A percentile compares a stretch with the other conserved stretches of the same genome.
Conservation (phyloP, 1,140 invertebrate genomes). For the Pseudomyrmex gracilis region DNA sequence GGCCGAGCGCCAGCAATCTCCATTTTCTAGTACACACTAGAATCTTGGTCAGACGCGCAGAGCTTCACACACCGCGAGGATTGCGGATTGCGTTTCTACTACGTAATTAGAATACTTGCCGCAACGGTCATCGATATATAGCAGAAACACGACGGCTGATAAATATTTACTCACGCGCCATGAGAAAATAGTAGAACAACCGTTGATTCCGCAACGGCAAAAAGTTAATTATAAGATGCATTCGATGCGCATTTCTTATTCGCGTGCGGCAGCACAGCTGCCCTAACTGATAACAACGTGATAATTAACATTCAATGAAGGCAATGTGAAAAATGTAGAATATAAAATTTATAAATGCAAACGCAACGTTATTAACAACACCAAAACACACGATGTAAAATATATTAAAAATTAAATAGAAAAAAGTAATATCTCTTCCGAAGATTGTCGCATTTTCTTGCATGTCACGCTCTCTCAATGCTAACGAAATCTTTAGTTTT, state of each 20-base stretch:
- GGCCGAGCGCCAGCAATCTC: constrained; percentile 50
- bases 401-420: too few relatives aligned
- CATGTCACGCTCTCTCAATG: too few relatives aligned
- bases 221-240: neutral
- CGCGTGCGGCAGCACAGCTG: neutral
- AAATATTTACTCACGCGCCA: neutral
- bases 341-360: neutral
- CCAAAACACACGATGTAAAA: neutral
- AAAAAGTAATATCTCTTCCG: too few relatives aligned
- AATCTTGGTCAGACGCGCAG: constrained; percentile 15
- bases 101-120: constrained; percentile 37
- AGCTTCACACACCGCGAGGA: neutral
- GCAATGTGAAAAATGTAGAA: neutral
- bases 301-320: neutral
- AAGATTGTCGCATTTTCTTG: too few relatives aligned
- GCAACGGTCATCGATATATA: neutral
- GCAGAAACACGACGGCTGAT: neutral
- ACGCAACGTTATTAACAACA: neutral
- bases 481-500: constrained; percentile 3
- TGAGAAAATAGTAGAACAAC: too few relatives aligned
- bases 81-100: constrained; percentile 8
- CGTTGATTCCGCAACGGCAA: neutral
- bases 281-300: neutral
- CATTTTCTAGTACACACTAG: constrained; percentile 32
- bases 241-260: neutral